Base-by-base conservation (phyloP, 2,797 vertebrate species). In the Remorina albescens region DNA sequence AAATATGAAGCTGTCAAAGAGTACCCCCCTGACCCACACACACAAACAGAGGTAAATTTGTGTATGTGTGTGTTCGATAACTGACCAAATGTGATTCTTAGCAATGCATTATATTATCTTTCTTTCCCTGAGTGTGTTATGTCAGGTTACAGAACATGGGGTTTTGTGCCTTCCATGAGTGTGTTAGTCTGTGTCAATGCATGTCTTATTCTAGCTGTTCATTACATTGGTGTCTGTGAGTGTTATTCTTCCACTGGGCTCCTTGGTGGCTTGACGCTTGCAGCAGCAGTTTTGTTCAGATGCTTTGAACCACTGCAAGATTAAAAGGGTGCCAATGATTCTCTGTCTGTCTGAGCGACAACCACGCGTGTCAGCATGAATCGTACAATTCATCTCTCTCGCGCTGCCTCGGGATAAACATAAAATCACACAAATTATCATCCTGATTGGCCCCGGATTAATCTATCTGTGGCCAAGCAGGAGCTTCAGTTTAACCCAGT, bases 1-100 rank as follows among this genome's bases (percentile, higher is more conserved):
- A 91, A 83, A 83, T 89, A 85, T 84, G 61, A 78, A 77, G 59
- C 80, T 83, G 81, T 88, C 81, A 74, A 50, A 50, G 37, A 58
- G 57, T 15, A 51, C 78, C 74, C 18, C 5, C 41, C 41, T 13
- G 13, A 16, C 8, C 19, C 28, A 18, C 42, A 34, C 32, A 59
- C 57, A 26, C 30, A 25, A 51, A 74, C 16, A 13, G 32, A 53
- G 67, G 15, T 55, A 16, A 49, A 7, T 55, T 10, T 50, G 67
- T 30, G 21, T 59, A 60, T 63, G 28, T 78, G 56, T 62, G 55
- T 69, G 50, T 26, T 28, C 50, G 41, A 18, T 28, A 61, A 79
- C 76, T 57, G 51, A 53, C 59, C 32, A 63, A 57, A 61, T 71
- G 57, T 60, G 72, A 78, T 62, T 37, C 41, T 63, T 16, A 61